Evolutionary conservation across 2,888 invertebrate genomes (phyloP).

Genomic region (Kryphioiulus occultus): DNA sequence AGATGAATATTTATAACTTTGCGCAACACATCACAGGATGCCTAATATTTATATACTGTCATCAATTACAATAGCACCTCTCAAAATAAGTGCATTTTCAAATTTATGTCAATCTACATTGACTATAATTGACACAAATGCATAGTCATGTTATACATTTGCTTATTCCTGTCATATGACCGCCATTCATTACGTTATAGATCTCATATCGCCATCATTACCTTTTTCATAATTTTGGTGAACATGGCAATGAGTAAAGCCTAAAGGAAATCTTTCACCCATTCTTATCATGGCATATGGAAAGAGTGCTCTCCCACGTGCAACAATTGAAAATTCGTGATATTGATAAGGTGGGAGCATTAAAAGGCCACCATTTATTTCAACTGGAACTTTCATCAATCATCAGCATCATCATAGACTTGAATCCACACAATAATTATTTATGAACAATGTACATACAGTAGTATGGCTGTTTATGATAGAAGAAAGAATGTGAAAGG

Average conservation of each 20-base stretch:
- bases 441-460: conserved; percentile 5
- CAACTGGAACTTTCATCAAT: neutral
- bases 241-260: neutral
- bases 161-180: no score
- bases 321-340: neutral
- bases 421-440: neutral
- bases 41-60: no score
- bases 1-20: no score
- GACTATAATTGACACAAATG: no score
- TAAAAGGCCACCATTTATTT: neutral
- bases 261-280: neutral
- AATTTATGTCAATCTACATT: no score
- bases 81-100: no score
- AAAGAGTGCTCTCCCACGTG: neutral
- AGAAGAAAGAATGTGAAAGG: neutral
- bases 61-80: no score
- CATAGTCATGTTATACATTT: no score
- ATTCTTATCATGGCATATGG: neutral
- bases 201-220: neutral
- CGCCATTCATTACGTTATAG: neutral
- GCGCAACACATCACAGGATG: no score
- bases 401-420: neutral
- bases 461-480: neutral
- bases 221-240: no score
- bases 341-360: neutral